Percentiles rank a stretch among this genome's conserved stretches.
phyloP scores from a whole-genome alignment of 1,140 invertebrate species.

The Danaus melanippus region DNA sequence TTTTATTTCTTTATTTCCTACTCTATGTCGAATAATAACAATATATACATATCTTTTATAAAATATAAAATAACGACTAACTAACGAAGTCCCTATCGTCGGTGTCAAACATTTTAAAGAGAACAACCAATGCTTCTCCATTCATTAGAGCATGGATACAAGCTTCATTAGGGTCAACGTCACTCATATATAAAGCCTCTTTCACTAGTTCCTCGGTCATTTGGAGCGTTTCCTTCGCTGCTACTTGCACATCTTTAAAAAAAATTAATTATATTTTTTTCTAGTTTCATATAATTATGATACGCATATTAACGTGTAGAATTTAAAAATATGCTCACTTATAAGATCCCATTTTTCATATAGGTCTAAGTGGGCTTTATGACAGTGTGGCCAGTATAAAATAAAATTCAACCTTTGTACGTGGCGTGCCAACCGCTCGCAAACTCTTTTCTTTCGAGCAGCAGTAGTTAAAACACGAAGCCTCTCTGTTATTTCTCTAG shows the following conservation, averaged over 20 bases:
- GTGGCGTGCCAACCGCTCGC: constrained; percentile 32
- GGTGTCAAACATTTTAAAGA: constrained; percentile 56
- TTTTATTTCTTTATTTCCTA: background rate
- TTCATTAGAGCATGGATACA: constrained; percentile 45
- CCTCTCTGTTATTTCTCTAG: constrained; percentile 29
- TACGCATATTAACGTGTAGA: background rate
- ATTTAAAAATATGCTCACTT: constrained; percentile 30
- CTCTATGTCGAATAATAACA: no score
- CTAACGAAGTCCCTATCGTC: constrained; percentile 52
- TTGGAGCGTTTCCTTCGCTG: constrained; percentile 48
- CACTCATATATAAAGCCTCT: constrained; percentile 60
- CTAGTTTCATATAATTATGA: background rate
- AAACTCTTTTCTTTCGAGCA: constrained; percentile 50
- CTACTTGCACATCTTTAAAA: constrained; percentile 42
- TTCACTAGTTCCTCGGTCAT: constrained; percentile 34
- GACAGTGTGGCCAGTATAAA: constrained; percentile 60
- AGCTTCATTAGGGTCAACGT: constrained; percentile 59
- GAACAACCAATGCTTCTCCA: constrained; percentile 42
- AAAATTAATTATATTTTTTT: background rate
- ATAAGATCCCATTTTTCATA: constrained; percentile 62
- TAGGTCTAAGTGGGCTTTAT: constrained; percentile 57
- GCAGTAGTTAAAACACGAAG: constrained; percentile 40
- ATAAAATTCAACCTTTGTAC: constrained; percentile 46
- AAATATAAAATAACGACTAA: constrained; percentile 16
- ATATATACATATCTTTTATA: background rate